A percentile compares a stretch with the other conserved stretches of the same genome.
Conservation (phyloP, 1,140 invertebrate species). For the Asobara japonica region DNA sequence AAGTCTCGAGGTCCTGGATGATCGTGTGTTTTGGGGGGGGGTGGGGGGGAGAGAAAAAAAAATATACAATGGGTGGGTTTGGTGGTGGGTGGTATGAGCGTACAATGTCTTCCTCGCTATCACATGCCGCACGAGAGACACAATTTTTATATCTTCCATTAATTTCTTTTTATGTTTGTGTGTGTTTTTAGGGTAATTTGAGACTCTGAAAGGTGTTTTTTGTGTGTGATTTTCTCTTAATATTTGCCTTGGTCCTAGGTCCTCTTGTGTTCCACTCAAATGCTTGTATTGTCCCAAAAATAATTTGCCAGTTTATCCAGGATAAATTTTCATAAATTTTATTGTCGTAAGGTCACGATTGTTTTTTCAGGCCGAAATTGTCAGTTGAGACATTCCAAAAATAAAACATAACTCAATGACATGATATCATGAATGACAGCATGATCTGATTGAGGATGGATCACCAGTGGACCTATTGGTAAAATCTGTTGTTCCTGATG, state of each 20-base stretch:
- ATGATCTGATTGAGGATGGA: background rate
- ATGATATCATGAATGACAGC: background rate
- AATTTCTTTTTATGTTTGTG: conserved; percentile 14
- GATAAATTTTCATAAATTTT: no score
- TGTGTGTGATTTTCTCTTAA: background rate
- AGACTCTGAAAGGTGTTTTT: conserved; percentile 7
- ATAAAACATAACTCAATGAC: no score
- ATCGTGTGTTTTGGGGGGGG: no score
- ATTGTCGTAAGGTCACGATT: no score
- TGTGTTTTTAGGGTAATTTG: background rate
- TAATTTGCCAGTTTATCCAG: no score
- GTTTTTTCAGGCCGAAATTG: background rate
- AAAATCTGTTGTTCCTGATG: background rate
- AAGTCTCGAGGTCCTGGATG: conserved; percentile 49
- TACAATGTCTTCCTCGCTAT: conserved; percentile 50
- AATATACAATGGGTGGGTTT: conserved; percentile 43
- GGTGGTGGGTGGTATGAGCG: background rate
- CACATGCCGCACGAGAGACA: conserved; percentile 51
- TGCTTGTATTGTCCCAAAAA: no score
- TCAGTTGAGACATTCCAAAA: background rate
- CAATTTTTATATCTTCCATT: background rate
- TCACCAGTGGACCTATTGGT: conserved; percentile 20
- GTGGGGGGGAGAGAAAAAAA: conserved; percentile 34
- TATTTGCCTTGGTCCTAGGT: background rate
- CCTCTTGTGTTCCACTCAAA: background rate